Evolutionary conservation across 2,888 invertebrate species (phyloP).

Genomic region (Pherbina coryleti): DNA sequence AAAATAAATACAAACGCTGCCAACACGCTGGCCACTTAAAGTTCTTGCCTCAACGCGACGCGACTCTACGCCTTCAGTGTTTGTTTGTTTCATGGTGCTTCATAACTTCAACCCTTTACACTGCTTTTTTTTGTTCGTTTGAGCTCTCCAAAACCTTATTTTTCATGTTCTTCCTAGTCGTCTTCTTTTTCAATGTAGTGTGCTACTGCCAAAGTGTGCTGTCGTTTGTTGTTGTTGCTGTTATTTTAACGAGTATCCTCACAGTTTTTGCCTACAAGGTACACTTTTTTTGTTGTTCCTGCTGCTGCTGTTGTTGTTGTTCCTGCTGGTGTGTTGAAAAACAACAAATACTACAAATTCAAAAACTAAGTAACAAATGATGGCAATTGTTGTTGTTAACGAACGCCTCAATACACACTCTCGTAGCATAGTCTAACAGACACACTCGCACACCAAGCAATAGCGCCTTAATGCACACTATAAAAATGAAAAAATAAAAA

Average conservation of each 20-base stretch:
- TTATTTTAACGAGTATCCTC: slow-evolving; percentile 25
- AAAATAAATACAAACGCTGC: background rate
- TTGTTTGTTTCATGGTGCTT: no score
- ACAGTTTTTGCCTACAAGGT: slow-evolving; percentile 12
- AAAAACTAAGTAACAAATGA: slow-evolving; percentile 29
- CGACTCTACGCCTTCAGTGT: no score
- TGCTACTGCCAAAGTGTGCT: background rate
- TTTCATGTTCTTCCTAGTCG: background rate
- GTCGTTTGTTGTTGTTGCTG: slow-evolving; percentile 11
- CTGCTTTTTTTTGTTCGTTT: background rate
- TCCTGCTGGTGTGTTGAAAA: background rate
- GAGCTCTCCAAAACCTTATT: background rate
- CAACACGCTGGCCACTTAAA: background rate
- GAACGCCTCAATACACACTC: slow-evolving; percentile 20
- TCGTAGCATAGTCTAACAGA: background rate
- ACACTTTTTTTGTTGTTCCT: background rate
- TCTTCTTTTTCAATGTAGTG: background rate
- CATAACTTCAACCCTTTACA: background rate
- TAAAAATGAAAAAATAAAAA: background rate
- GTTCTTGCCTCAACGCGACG: background rate
- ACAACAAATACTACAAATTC: slow-evolving; percentile 9
- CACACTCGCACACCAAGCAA: background rate
- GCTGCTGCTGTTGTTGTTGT: background rate
- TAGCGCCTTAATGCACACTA: background rate
- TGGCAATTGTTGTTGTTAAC: slow-evolving; percentile 28